These are phyloP conservation scores for Diphyllodes magnificus DNA, from an alignment of 2,113 vertebrate genomes.

Conservation along the genomic window DNA sequence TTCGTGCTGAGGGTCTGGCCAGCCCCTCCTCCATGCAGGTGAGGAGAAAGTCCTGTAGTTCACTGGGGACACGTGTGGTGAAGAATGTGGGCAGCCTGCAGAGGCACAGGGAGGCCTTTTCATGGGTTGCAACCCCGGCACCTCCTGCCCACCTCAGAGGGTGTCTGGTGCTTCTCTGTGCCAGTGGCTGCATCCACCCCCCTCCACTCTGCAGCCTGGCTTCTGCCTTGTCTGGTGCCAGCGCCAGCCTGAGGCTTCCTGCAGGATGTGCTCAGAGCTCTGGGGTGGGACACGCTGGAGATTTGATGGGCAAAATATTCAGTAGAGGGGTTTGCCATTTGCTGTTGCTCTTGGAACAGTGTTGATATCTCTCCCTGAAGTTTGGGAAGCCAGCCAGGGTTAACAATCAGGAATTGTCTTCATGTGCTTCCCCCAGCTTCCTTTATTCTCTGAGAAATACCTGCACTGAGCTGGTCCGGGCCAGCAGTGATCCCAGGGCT, in stretches of 20 bases:
- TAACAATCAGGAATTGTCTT: not conserved
- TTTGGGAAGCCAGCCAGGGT: not conserved
- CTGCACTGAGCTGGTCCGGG: not conserved
- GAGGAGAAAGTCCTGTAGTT: not conserved
- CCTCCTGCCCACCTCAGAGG: not conserved
- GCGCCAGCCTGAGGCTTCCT: not conserved
- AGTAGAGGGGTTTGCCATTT: not conserved
- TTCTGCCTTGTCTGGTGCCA: not conserved
- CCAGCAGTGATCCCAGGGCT: fast-evolving
- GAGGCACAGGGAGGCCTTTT: not conserved
- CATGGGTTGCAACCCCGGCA: not conserved
- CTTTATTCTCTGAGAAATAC: not conserved
- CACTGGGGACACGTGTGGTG: fast-evolving
- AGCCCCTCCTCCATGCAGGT: conserved; percentile 70
- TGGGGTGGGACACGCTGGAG: fast-evolving
- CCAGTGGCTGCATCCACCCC: not conserved
- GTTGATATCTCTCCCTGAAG: not conserved
- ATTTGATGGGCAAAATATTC: not conserved
- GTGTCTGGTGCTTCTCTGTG: not conserved
- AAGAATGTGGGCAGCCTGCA: not conserved
- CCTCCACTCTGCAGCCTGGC: not conserved
- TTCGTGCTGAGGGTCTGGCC: not conserved
- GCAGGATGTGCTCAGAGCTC: not conserved
- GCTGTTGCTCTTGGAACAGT: not conserved
- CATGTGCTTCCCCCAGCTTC: not conserved